Base-by-base conservation (phyloP, 2,888 invertebrate genomes). In the Zaprionus obscuricornis region DNA sequence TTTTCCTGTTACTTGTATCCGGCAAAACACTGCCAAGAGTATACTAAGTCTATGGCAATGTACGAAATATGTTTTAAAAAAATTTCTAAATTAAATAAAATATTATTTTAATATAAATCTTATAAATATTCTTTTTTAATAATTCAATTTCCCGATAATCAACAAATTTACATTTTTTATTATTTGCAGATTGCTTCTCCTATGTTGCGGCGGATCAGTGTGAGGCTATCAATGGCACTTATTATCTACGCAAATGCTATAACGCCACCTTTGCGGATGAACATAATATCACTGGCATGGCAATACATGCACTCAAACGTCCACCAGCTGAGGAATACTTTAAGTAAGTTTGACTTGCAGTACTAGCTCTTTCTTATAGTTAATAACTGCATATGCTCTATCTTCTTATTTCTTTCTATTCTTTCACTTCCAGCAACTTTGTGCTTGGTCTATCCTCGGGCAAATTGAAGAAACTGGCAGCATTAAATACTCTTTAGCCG, bases 321-420 rank as follows among this genome's bases (percentile, higher is more conserved):
- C 94, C 94, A 31, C 94, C 94, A 1, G 94, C 94, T 29, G 94
- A 94, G 87, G 94, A 94, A 89, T 94, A 94, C 86, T 94, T 94
- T 85, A 93, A 92, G 94, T 94, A 87, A 91, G 92, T 78, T 13
- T 11, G 24, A 8, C 6, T 8, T 22, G 24, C 36, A 36, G 16
- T 36, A 5, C 5, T 5, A 5, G 22, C 4, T 4, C 4, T 22
- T 22, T 22, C 14, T 2, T 16, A 31, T 10, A 24, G 3, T 14
- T 16, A n/a, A 39, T 33, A 24, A 24, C 8, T 39, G 11, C 22
- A 10, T 36, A 22, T 16, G 24, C 8, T 64, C 29, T 52, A 26
- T 10, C 10, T n/a, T 6, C 10, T 18, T 11, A 43, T 33, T 14
- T 13, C 2, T 2, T n/a, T 17, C 2, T 20, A 37, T 20, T 22